A percentile compares a stretch with the other conserved stretches of the same genome.
phyloP scores from a whole-genome alignment of 2,888 invertebrate species.

The Mythimna lalbum region DNA sequence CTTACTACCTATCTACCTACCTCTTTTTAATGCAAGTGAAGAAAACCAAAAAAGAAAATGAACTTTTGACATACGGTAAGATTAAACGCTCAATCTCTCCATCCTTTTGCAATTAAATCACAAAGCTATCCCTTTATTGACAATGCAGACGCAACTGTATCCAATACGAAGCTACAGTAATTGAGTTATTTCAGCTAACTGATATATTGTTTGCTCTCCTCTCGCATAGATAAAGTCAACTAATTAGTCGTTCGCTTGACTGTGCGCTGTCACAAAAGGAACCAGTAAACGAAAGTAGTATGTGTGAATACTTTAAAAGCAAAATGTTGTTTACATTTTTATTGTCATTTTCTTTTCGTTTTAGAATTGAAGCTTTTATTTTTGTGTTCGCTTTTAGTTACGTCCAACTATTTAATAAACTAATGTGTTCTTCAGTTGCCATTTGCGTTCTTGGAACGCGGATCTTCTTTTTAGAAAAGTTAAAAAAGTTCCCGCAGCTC shows the following conservation, averaged over 20 bases:
- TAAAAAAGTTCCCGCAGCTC: no score
- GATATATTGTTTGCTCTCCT: slow-evolving; percentile 9
- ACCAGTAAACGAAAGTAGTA: slow-evolving; percentile 9
- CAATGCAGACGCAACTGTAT: background rate
- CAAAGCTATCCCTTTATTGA: background rate
- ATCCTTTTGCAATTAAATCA: background rate
- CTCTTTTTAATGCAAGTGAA: no score
- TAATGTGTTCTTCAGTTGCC: no score
- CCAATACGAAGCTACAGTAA: background rate
- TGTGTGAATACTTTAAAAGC: slow-evolving; percentile 26
- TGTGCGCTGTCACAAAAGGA: slow-evolving; percentile 1
- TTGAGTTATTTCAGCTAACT: background rate
- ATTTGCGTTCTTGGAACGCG: no score
- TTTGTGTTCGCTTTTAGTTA: background rate
- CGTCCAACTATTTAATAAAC: background rate
- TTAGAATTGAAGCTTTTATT: background rate
- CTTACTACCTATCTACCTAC: no score
- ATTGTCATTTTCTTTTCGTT: background rate
- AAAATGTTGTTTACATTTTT: slow-evolving; percentile 16
- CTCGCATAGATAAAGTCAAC: background rate
- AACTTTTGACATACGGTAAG: no score
- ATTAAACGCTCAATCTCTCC: no score
- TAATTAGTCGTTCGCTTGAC: slow-evolving; percentile 20
- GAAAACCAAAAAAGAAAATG: no score
- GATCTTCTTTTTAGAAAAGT: no score